These are phyloP conservation scores for Campopleginae sp. DNA, from an alignment of 2,888 invertebrate genomes.

Conservation along the genomic window DNA sequence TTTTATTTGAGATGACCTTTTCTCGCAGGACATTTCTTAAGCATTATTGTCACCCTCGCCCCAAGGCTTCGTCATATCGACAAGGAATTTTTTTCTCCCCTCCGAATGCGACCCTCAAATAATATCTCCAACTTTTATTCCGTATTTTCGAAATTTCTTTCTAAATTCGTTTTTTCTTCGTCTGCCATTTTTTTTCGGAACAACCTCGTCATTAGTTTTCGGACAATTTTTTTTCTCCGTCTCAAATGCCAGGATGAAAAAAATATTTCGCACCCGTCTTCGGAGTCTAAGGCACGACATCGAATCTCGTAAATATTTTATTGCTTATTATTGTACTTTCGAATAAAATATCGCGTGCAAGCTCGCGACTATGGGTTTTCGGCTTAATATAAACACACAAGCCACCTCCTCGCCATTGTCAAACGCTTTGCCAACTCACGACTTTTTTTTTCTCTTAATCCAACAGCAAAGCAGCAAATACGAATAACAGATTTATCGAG, in stretches of 20 bases:
- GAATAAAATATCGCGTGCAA: conserved; percentile 43
- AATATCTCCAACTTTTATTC: not conserved
- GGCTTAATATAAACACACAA: conserved; percentile 25
- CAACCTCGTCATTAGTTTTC: not conserved
- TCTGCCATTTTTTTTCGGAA: not conserved
- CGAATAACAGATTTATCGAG: conserved; percentile 10
- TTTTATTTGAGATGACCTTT: not conserved
- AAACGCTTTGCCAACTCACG: conserved; percentile 7
- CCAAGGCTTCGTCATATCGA: not conserved
- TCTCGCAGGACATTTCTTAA: conserved; percentile 76
- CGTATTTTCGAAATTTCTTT: not conserved
- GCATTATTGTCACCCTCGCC: conserved; percentile 73
- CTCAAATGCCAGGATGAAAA: not conserved
- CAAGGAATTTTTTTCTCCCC: not conserved
- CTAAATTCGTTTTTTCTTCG: not conserved
- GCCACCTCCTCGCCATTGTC: conserved; percentile 19
- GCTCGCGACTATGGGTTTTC: not conserved
- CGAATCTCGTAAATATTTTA: conserved; percentile 67
- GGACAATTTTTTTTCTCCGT: not conserved
- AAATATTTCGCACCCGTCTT: not conserved
- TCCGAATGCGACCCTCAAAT: not conserved
- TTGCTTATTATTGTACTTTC: conserved; percentile 68
- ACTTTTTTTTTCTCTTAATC: conserved; percentile 4
- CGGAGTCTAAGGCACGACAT: not conserved
- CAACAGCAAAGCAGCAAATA: not conserved